Evolutionary conservation across 2,888 invertebrate genomes (phyloP).

Genomic region (Megastigmus dorsalis): DNA sequence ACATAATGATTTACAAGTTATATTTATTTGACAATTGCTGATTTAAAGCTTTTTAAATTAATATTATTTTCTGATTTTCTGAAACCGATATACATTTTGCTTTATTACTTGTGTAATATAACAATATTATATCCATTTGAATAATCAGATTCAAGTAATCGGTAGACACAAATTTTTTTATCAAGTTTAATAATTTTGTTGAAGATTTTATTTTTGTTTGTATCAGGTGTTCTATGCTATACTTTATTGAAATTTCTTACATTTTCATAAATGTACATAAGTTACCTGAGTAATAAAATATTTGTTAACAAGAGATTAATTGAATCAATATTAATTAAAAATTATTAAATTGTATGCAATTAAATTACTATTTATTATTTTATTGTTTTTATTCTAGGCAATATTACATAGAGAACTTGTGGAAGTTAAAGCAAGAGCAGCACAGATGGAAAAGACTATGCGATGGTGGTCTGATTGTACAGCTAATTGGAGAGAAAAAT

Average conservation of each 20-base stretch:
- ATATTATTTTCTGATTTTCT: too few species aligned
- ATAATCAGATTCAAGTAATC: too few species aligned
- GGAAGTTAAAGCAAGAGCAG: conserved; percentile 93
- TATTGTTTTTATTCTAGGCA: too few species aligned
- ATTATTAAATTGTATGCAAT: too few species aligned
- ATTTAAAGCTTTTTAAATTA: not conserved
- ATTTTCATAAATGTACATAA: too few species aligned
- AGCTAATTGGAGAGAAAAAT: conserved; percentile 96
- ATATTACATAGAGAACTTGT: conserved; percentile 88
- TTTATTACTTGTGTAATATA: too few species aligned
- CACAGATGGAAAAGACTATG: conserved; percentile 99
- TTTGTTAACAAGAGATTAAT: too few species aligned
- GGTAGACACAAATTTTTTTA: not conserved
- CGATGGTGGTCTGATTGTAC: conserved; percentile 99
- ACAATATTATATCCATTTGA: too few species aligned
- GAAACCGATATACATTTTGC: too few species aligned
- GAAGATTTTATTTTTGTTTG: not conserved
- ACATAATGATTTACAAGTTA: not conserved
- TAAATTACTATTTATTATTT: too few species aligned
- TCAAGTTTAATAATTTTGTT: not conserved
- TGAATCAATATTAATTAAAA: too few species aligned
- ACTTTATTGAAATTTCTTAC: not conserved
- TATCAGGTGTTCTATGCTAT: not conserved
- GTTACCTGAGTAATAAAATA: too few species aligned
- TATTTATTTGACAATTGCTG: not conserved